phyloP scores from a whole-genome alignment of 2,888 invertebrate species.

The Notodonta ziczac region DNA sequence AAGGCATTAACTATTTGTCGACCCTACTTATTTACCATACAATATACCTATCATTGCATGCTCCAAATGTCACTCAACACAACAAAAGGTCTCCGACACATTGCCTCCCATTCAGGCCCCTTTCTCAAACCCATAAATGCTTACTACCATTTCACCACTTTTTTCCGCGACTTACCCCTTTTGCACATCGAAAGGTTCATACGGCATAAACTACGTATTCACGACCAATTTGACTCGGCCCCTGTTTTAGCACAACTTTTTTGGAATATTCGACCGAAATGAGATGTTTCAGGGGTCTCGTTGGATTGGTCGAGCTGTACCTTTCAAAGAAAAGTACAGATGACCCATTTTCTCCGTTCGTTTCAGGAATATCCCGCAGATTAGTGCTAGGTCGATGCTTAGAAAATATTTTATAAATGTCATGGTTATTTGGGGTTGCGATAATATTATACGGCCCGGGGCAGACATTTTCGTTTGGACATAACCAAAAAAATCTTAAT shows the following conservation, averaged over 20 bases:
- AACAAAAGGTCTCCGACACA: constrained; percentile 56
- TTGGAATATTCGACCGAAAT: constrained; percentile 14
- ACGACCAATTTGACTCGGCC: constrained; percentile 46
- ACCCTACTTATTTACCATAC: constrained; percentile 14
- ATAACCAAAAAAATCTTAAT: background rate
- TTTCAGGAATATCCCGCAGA: constrained; percentile 63
- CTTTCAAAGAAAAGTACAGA: constrained; percentile 63
- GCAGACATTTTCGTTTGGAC: constrained; percentile 20
- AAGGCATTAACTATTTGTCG: background rate
- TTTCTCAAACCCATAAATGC: constrained; percentile 66
- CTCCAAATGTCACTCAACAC: constrained; percentile 51
- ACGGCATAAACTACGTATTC: constrained; percentile 62
- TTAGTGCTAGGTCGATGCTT: constrained; percentile 59
- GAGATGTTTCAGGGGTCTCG: constrained; percentile 28
- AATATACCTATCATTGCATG: constrained; percentile 34
- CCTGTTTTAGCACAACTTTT: constrained; percentile 27
- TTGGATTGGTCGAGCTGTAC: constrained; percentile 38
- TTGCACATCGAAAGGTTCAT: constrained; percentile 68
- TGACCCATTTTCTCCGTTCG: constrained; percentile 66
- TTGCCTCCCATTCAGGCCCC: constrained; percentile 56
- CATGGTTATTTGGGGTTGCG: constrained; percentile 50
- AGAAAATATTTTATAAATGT: constrained; percentile 62
- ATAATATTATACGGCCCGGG: constrained; percentile 21
- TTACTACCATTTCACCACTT: constrained; percentile 70
- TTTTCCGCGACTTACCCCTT: constrained; percentile 65